A percentile compares a stretch with the other conserved stretches of the same genome.
These are phyloP conservation scores for Cacoxenus indagator DNA, from an alignment of 2,888 invertebrate species.

Conservation along the genomic window DNA sequence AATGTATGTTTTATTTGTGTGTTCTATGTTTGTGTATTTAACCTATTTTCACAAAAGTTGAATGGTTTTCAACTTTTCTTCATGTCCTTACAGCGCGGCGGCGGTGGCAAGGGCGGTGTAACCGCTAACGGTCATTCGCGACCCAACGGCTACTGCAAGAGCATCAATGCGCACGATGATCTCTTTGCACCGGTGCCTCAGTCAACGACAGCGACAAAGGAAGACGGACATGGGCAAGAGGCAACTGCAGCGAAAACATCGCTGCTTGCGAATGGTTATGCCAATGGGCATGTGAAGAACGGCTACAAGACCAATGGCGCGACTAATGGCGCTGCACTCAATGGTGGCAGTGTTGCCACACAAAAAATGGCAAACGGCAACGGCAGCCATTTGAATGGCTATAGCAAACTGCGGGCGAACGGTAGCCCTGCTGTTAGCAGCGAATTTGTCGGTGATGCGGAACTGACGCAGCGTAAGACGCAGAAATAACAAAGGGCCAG, in stretches of 20 bases:
- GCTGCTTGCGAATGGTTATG: slow-evolving; percentile 52
- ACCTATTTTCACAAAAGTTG: background rate
- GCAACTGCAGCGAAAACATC: slow-evolving; percentile 34
- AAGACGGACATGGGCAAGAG: slow-evolving; percentile 29
- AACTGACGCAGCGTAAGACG: slow-evolving; percentile 69
- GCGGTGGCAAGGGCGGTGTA: slow-evolving; percentile 27
- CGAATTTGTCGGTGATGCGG: slow-evolving; percentile 52
- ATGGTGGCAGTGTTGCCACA: slow-evolving; percentile 38
- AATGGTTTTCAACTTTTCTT: slow-evolving; percentile 11
- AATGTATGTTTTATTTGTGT: background rate
- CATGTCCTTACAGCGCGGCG: background rate
- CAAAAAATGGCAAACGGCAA: slow-evolving; percentile 36
- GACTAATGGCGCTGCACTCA: slow-evolving; percentile 42
- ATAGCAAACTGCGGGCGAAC: slow-evolving; percentile 51
- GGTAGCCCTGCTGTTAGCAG: slow-evolving; percentile 44
- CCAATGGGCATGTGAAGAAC: slow-evolving; percentile 56
- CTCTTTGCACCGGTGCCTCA: slow-evolving; percentile 48
- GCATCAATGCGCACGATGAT: slow-evolving; percentile 56
- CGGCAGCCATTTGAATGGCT: slow-evolving; percentile 59
- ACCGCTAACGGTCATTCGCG: slow-evolving; percentile 49
- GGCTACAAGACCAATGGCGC: slow-evolving; percentile 43
- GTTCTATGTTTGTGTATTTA: background rate
- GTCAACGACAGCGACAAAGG: slow-evolving; percentile 26
- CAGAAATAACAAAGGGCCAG: slow-evolving; percentile 68
- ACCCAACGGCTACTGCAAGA: slow-evolving; percentile 57